Evolutionary conservation across 2,888 invertebrate species (phyloP).

Genomic region (Quadroppia sp.): DNA sequence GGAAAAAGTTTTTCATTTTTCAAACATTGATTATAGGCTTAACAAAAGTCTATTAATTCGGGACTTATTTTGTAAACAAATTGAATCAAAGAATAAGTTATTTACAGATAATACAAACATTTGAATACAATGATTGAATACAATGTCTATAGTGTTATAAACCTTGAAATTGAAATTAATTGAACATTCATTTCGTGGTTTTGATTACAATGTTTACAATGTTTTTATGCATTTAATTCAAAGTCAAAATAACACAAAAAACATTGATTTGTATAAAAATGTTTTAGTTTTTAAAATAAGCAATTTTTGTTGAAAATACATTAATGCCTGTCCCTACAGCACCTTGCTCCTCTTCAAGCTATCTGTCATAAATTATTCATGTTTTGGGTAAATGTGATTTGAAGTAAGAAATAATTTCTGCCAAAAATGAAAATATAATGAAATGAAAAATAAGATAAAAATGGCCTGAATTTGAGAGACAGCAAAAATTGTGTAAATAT

Average conservation of each 20-base stretch:
- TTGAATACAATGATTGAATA: not conserved
- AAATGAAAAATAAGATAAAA: not conserved
- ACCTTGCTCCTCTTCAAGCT: no score
- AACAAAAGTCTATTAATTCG: no score
- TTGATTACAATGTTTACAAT: not conserved
- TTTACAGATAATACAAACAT: no score
- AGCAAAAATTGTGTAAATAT: not conserved
- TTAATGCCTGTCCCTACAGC: no score
- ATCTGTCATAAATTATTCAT: no score
- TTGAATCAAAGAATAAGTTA: no score
- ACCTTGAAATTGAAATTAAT: not conserved
- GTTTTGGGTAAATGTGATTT: no score
- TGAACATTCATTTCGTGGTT: constrained; percentile 13
- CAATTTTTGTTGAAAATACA: no score
- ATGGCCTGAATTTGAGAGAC: not conserved
- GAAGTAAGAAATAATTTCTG: no score
- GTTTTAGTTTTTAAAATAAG: not conserved
- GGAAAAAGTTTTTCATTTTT: not conserved
- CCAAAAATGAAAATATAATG: no score
- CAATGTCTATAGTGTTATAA: no score
- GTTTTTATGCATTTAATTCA: not conserved
- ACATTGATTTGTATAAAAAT: not conserved
- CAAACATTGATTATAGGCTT: not conserved
- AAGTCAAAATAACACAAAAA: not conserved
- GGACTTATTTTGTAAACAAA: not conserved